Conservation (phyloP, 2,888 invertebrate species). For the Drosophila neutralis region DNA sequence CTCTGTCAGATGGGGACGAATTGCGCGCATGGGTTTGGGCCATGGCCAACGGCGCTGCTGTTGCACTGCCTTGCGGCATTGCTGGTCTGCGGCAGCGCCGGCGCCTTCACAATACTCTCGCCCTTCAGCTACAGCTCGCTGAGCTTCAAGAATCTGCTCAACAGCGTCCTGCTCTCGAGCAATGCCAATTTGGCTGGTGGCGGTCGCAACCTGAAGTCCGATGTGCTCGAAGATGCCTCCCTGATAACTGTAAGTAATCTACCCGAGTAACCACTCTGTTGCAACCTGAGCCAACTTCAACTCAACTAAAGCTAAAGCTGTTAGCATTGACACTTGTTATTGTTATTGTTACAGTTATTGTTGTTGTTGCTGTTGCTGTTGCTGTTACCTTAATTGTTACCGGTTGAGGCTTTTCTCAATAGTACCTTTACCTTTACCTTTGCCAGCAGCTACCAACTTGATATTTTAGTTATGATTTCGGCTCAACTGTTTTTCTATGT, state of each 20-base stretch:
- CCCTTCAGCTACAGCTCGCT: slow-evolving; percentile 83
- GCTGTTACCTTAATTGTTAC: slow-evolving; percentile 40
- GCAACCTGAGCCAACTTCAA: slow-evolving; percentile 16
- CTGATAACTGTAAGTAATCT: slow-evolving; percentile 82
- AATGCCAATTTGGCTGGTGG: slow-evolving; percentile 82
- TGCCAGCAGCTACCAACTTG: slow-evolving; percentile 10
- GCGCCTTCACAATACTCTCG: slow-evolving; percentile 82
- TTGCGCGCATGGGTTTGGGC: slow-evolving; percentile 40
- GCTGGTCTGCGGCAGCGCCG: slow-evolving; percentile 72
- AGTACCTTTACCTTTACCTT: not conserved
- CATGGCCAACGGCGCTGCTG: slow-evolving; percentile 72
- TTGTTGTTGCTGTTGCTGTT: slow-evolving; percentile 16
- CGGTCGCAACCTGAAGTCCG: slow-evolving; percentile 83
- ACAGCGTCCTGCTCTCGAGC: slow-evolving; percentile 82
- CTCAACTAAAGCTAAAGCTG: slow-evolving; percentile 26
- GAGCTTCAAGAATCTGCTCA: slow-evolving; percentile 83
- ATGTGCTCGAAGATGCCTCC: slow-evolving; percentile 83
- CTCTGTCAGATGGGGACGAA: slow-evolving; percentile 41
- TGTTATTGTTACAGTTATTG: slow-evolving; percentile 9
- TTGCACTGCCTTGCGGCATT: slow-evolving; percentile 66
- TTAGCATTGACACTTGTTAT: slow-evolving; percentile 61
- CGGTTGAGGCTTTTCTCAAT: slow-evolving; percentile 40
- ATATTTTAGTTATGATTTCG: slow-evolving; percentile 43
- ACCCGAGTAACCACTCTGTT: not conserved
- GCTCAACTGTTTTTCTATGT: slow-evolving; percentile 59